Conservation (phyloP, 1,140 invertebrate species). For the Macrostomum lignano region DNA sequence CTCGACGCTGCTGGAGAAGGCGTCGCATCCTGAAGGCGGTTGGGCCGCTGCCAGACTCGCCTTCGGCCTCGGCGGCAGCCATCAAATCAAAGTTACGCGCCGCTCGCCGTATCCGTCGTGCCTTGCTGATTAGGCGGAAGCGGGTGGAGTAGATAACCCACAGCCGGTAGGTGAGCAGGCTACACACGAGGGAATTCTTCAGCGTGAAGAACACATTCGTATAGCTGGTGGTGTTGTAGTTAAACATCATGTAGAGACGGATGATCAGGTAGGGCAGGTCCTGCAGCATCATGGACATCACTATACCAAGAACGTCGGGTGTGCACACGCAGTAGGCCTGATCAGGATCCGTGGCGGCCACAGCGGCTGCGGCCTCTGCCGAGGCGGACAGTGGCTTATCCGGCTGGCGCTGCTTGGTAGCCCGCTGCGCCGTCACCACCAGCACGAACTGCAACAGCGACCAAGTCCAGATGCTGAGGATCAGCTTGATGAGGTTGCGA, state of each 20-base stretch:
- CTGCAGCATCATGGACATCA: slow-evolving; percentile 11
- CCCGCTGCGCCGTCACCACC: slow-evolving; percentile 55
- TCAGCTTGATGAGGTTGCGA: slow-evolving; percentile 14
- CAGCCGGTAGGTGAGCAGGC: slow-evolving; percentile 14
- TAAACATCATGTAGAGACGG: slow-evolving; percentile 12
- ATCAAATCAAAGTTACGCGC: too few relatives aligned
- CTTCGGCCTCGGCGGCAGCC: too few relatives aligned
- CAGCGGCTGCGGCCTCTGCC: neutral
- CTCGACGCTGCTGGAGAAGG: too few relatives aligned
- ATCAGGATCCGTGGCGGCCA: too few relatives aligned
- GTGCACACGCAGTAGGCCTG: too few relatives aligned
- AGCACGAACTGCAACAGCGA: slow-evolving; percentile 62
- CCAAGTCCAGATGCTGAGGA: slow-evolving; percentile 36
- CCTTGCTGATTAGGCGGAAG: too few relatives aligned
- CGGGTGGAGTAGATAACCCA: slow-evolving; percentile 13
- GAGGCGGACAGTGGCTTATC: too few relatives aligned
- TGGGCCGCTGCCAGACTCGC: too few relatives aligned
- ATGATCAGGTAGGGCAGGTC: slow-evolving; percentile 17
- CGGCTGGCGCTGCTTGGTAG: slow-evolving; percentile 31
- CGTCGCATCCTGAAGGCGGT: too few relatives aligned
- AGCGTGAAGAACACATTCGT: slow-evolving; percentile 17
- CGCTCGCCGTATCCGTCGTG: too few relatives aligned
- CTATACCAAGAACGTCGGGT: slow-evolving; percentile 10
- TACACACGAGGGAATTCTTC: slow-evolving; percentile 16
- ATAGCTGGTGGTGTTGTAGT: slow-evolving; percentile 13